Evolutionary conservation across 2,888 invertebrate genomes (phyloP).

Genomic region (Hyppa rectilinea): DNA sequence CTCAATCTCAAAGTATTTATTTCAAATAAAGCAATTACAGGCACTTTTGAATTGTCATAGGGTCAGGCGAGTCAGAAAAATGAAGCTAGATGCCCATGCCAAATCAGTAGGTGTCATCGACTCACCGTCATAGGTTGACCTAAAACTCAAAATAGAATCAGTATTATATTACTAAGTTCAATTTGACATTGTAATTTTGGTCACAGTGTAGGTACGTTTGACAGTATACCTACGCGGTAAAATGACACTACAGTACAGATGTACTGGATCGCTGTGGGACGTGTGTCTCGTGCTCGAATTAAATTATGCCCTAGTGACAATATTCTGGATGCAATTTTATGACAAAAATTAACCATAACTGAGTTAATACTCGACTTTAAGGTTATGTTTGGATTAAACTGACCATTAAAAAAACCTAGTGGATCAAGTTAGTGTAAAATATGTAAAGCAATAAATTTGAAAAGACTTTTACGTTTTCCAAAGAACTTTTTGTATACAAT

Average conservation of each 20-base stretch:
- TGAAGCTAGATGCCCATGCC: too few relatives aligned
- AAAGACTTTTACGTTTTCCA: not conserved
- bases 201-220: not conserved
- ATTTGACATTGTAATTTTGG: not conserved
- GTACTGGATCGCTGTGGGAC: not conserved
- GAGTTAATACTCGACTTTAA: not conserved
- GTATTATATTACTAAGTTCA: not conserved
- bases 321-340: not conserved
- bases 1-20: too few relatives aligned
- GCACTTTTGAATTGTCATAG: too few relatives aligned
- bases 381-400: not conserved
- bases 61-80: too few relatives aligned
- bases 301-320: not conserved
- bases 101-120: too few relatives aligned
- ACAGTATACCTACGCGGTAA: not conserved
- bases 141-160: too few relatives aligned
- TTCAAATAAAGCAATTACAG: too few relatives aligned
- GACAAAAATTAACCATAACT: not conserved
- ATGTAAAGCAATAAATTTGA: conserved; percentile 1
- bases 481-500: conserved; percentile 35
- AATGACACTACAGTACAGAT: not conserved
- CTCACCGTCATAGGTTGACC: not conserved
- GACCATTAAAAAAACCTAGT: not conserved
- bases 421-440: not conserved
- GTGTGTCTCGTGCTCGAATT: not conserved